Percentiles rank a stretch among this genome's conserved stretches.
Conservation (phyloP, 2,888 invertebrate species). For the Hesperia comma region DNA sequence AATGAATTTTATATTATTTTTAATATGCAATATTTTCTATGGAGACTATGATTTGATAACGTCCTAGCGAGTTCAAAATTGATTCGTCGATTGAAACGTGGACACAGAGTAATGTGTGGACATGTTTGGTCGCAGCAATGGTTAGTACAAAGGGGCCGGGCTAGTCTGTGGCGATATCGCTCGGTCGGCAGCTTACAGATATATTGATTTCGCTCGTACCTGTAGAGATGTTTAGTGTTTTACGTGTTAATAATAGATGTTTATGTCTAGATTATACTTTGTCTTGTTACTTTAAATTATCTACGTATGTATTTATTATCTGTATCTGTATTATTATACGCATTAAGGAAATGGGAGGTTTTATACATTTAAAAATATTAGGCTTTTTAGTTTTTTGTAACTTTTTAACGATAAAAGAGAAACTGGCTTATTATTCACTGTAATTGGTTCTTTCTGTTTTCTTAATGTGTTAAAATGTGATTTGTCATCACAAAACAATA, state of each 20-base stretch:
- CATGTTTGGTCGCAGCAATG: slow-evolving; percentile 38
- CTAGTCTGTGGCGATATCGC: slow-evolving; percentile 47
- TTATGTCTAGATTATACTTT: slow-evolving; percentile 43
- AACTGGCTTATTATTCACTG: background rate
- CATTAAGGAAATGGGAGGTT: slow-evolving; percentile 23
- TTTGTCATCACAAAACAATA: slow-evolving; percentile 25
- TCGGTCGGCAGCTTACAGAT: slow-evolving; percentile 53
- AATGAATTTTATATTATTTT: slow-evolving; percentile 50
- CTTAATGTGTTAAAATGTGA: slow-evolving; percentile 19
- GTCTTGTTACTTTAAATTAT: slow-evolving; percentile 35
- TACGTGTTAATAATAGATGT: slow-evolving; percentile 62
- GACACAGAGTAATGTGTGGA: background rate
- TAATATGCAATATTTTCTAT: slow-evolving; percentile 52
- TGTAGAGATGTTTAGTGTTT: slow-evolving; percentile 63
- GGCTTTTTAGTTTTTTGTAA: background rate
- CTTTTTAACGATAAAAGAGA: background rate
- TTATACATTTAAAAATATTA: background rate
- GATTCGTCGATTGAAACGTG: background rate
- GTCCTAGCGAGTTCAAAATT: slow-evolving; percentile 36
- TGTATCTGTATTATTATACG: slow-evolving; percentile 10
- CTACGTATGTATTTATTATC: slow-evolving; percentile 25
- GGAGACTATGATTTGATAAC: slow-evolving; percentile 4
- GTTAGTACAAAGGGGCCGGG: slow-evolving; percentile 68
- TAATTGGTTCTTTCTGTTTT: slow-evolving; percentile 8
- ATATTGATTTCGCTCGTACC: slow-evolving; percentile 69